phyloP scores from a whole-genome alignment of 2,113 vertebrate species.

The Pao palembangensis region DNA sequence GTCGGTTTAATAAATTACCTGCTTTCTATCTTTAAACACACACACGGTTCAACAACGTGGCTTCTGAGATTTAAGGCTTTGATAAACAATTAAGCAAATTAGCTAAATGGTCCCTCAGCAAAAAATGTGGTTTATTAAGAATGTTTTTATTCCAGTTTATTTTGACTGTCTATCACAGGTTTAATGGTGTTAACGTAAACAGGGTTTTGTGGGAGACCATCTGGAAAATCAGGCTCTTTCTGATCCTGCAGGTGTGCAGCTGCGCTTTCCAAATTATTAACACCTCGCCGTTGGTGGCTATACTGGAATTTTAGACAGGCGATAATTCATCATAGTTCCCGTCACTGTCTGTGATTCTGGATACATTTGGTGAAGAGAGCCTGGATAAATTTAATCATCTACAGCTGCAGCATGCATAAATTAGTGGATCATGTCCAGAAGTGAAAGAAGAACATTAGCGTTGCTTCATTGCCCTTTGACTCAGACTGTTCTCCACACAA shows the following conservation, averaged over 20 bases:
- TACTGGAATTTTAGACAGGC: constrained; percentile 21
- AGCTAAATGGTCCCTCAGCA: constrained; percentile 35
- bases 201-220: too few relatives aligned
- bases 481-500: too few relatives aligned
- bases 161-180: not conserved
- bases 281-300: constrained; percentile 8
- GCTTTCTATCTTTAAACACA: constrained; percentile 23
- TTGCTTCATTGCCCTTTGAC: too few relatives aligned
- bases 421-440: too few relatives aligned
- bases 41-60: constrained; percentile 30
- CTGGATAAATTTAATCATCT: too few relatives aligned
- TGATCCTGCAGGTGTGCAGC: constrained; percentile 11
- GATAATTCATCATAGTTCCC: too few relatives aligned
- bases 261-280: constrained; percentile 12
- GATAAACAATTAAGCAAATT: constrained; percentile 45
- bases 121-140: constrained; percentile 10
- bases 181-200: constrained; percentile 8
- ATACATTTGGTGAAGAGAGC: too few relatives aligned
- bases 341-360: too few relatives aligned
- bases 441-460: too few relatives aligned
- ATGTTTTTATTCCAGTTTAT: constrained; percentile 5
- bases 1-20: constrained; percentile 29
- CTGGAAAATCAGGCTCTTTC: not conserved
- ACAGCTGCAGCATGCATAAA: too few relatives aligned
- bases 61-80: constrained; percentile 23